Evolutionary conservation across 2,888 invertebrate species (phyloP), one percentile per base, ranked within the genome.

Genomic region (Hetaerina titia): DNA sequence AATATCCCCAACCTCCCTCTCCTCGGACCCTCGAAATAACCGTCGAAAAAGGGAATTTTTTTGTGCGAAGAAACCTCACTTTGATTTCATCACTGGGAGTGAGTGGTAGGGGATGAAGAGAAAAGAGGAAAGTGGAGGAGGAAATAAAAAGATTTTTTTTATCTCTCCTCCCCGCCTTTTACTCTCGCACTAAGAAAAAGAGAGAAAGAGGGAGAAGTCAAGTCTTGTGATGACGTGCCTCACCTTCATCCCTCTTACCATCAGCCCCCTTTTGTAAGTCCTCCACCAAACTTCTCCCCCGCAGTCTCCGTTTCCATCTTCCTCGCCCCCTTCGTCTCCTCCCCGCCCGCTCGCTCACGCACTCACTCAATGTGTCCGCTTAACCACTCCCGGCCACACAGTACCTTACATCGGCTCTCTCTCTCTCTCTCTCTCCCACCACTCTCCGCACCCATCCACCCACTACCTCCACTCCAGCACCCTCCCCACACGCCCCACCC

Each of bases 251-350:
- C 22, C 74, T 57, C 56, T 69, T 31, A 7, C 57, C 74, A 45
- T 25, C 90, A 19, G 6, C 19, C 25, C 64, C 45, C 64, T 4
- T 89, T 89, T 89, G 89, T 89, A 56, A 64, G 22, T 31, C 69
- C 90, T 64, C 90, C 64, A 31, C 92, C 56, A 81, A 74, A 92
- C 92, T 92, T 74, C 92, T 63, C 90, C 45, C n/a, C 90, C 63
- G 63, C 19, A 9, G 31, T 15, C 81, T 31, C 31, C 6, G 31
- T 81, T 31, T 81, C 81, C 31, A 64, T 64, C 64, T 90, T 45
- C 90, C 90, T 89, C 57, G 11, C 96, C 95, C 95, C 95, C 95
- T 95, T 95, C 95, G 96, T 95, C 96, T 95, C 95, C 95, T 94
- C 57, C 25, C 25, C 64, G 9, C 60, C 90, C 31, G 45, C 45